These are phyloP conservation scores for Gerris lacustris DNA, from an alignment of 2,888 invertebrate species.

Conservation along the genomic window DNA sequence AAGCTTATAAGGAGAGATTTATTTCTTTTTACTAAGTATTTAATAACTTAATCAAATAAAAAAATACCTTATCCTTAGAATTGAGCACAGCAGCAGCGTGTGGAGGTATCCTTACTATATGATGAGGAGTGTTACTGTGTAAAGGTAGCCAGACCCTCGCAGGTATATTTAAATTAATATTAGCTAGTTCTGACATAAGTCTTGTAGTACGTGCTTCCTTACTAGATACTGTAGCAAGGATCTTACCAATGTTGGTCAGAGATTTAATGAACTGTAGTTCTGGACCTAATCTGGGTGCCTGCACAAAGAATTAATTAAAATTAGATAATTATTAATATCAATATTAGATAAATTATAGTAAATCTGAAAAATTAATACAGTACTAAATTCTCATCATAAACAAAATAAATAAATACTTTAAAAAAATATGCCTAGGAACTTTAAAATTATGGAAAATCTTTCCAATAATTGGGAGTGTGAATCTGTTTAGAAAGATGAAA, in stretches of 20 bases:
- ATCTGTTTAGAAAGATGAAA: too few relatives aligned
- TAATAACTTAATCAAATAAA: background rate
- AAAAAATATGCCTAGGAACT: too few relatives aligned
- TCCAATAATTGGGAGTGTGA: too few relatives aligned
- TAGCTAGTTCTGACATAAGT: constrained; percentile 81
- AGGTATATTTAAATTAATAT: constrained; percentile 91
- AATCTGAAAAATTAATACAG: background rate
- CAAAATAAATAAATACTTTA: too few relatives aligned
- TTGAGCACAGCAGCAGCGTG: constrained; percentile 96
- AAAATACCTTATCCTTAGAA: constrained; percentile 81
- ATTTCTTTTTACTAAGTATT: too few relatives aligned
- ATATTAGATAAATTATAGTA: background rate
- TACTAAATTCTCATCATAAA: constrained; percentile 9
- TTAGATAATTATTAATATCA: background rate
- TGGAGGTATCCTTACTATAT: constrained; percentile 91
- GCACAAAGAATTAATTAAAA: constrained; percentile 26
- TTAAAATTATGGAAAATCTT: too few relatives aligned
- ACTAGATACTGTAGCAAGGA: constrained; percentile 64
- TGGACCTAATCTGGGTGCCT: constrained; percentile 71
- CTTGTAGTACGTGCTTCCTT: constrained; percentile 88
- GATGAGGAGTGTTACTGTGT: constrained; percentile 65
- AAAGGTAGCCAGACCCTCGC: constrained; percentile 96
- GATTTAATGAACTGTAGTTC: constrained; percentile 78
- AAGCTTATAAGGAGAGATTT: too few relatives aligned
- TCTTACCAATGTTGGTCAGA: constrained; percentile 74